Evolutionary conservation across 2,797 vertebrate genomes (phyloP).

Genomic region (Gallinago solitaria): DNA sequence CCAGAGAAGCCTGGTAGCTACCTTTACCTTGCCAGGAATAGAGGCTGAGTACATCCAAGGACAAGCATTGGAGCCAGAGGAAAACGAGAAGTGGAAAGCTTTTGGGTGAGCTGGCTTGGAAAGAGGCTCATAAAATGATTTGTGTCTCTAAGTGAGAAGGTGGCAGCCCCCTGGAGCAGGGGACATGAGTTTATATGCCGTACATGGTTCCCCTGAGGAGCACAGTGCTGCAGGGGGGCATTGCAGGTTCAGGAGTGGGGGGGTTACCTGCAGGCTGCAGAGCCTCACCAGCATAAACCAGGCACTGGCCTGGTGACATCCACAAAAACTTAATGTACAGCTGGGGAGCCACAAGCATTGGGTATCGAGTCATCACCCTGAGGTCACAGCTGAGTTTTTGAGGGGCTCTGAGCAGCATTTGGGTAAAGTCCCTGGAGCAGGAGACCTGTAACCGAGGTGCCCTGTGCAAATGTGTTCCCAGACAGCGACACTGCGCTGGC

Average conservation of each 20-base stretch:
- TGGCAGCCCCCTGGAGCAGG: not conserved
- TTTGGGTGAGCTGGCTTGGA: not conserved
- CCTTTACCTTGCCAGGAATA: not conserved
- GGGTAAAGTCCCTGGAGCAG: not conserved
- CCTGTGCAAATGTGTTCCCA: not conserved
- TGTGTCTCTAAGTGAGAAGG: not conserved
- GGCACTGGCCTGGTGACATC: rapidly evolving
- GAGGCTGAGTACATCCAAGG: not conserved
- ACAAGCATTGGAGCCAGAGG: not conserved
- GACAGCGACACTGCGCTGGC: not conserved
- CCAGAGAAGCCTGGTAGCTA: not conserved
- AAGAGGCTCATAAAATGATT: not conserved
- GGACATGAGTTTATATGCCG: rapidly evolving
- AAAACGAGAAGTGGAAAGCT: not conserved
- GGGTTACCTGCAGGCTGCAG: not conserved
- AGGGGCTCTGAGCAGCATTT: not conserved
- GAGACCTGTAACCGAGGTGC: not conserved
- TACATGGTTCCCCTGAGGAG: not conserved
- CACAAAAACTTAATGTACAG: not conserved
- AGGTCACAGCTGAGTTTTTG: not conserved
- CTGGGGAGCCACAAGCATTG: not conserved
- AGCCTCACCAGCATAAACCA: not conserved
- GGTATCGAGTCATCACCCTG: not conserved
- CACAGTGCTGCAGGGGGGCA: not conserved
- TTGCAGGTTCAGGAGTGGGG: not conserved